Base-by-base conservation (phyloP, 2,888 invertebrate species). In the Exocentrus adspersus region DNA sequence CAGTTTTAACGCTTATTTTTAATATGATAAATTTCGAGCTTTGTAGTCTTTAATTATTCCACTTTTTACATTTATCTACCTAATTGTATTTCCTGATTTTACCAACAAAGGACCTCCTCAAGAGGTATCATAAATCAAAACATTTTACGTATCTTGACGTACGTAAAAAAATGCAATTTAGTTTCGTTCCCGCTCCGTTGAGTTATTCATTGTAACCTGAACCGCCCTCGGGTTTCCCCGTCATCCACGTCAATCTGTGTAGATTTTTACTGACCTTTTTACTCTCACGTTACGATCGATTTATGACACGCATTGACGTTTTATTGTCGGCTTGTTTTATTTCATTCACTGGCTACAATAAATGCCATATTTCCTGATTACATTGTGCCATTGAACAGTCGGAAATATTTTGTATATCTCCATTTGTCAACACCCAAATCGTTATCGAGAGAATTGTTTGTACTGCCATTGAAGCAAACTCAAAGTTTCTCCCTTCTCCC, bases 61-160 rank as follows among this genome's bases (percentile, higher is more conserved):
- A 79, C 79, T 79, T 82, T 82, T 82, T 81, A 81, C 82, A 82
- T 81, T 82, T 82, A 82, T 82, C 81, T 81, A 82, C 81, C 82
- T 82, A 82, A 82, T 82, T 82, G 82, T 82, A 79, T 80, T 81
- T 80, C 79, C 80, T 78, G 81, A 79, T 80, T 72, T 78, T 76
- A 70, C 65, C 74, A 75, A 80, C 79, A 81, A 80, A 77, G 73
- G 74, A 75, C 75, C 68, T 71, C 64, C 80, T 80, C 81, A 80
- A 80, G 80, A 80, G 80, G 76, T 78, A 78, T 78, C 76, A 81
- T 82, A 81, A 82, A 81, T 82, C 81, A 82, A 74, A 75, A 74
- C 74, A 75, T 78, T 78, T 78, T 78, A 77, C 75, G 72, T 75
- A 73, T 75, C 75, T 76, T 68, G 73, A 75, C 76, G 76, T 75